Evolutionary conservation across 2,888 invertebrate species (phyloP).

Genomic region (Rotaria sp.): DNA sequence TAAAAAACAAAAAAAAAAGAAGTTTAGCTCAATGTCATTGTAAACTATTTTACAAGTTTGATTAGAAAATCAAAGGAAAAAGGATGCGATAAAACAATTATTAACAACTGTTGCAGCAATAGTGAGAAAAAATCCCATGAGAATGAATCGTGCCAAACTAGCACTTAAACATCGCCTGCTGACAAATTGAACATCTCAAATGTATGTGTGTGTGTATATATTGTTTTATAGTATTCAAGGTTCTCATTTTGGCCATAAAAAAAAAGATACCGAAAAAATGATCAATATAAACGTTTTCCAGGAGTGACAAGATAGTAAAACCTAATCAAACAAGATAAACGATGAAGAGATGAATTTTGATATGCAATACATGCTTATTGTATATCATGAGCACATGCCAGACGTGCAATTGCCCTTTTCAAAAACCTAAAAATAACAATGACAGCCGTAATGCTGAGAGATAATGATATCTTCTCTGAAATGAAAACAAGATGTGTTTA

Average conservation of each 20-base stretch:
- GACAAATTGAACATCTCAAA: not conserved
- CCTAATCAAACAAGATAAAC: not conserved
- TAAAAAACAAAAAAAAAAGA: not conserved
- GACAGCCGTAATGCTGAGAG: not conserved
- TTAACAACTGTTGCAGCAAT: not conserved
- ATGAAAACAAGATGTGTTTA: not conserved
- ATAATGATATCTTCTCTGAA: not conserved
- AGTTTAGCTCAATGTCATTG: not conserved
- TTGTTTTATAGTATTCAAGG: too few relatives aligned
- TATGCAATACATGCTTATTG: not conserved
- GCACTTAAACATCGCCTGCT: not conserved
- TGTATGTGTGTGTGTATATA: not conserved
- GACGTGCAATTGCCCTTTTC: not conserved
- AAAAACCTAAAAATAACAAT: not conserved
- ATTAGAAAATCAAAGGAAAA: not conserved
- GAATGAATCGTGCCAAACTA: not conserved
- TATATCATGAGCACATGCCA: not conserved
- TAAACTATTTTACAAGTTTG: not conserved
- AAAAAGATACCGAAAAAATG: not conserved
- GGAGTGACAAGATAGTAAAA: not conserved
- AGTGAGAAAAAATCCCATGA: not conserved
- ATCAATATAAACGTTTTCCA: not conserved
- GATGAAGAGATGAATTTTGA: not conserved
- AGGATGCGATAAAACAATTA: constrained; percentile 1
- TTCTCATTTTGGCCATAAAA: too few relatives aligned